Evolutionary conservation across 2,888 invertebrate genomes (phyloP), one percentile per base, ranked within the genome.

Genomic region (Rhagonycha fulva): DNA sequence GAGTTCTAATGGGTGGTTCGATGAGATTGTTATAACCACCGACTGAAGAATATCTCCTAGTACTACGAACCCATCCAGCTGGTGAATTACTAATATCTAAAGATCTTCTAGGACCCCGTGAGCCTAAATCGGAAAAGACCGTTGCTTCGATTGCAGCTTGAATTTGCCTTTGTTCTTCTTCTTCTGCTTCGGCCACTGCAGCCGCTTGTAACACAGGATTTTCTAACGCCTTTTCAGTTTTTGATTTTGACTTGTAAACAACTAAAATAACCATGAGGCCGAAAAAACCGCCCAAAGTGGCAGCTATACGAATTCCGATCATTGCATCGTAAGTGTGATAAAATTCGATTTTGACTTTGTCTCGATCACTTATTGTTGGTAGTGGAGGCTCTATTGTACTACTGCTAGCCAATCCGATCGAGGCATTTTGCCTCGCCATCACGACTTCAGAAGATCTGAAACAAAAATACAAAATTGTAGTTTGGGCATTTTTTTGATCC

Each of bases 321-420:
- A 96, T 96, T 87, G 95, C 95, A 90, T 97, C 96, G 89, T 97
- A 97, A 60, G 96, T 95, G 84, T 94, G 93, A 90, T 95, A 96
- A 89, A 95, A 96, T 86, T 95, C 94, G 84, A 93, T 91, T 84
- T 94, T 93, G 84, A 93, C 91, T 84, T 92, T 91, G 86, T 94
- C 93, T 74, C 76, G 75, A 63, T 74, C 72, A 73, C 75, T 80
- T 74, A 74, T 81, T 74, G 75, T 77, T 11, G 78, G 60, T 26
- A 80, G 79, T 76, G 84, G 79, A 69, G 82, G 80, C 77, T 79
- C 79, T 79, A 82, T 47, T 47, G 47, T 81, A 79, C 72, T 77
- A 75, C 74, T 80, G 66, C 67, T 83, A 79, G 82, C 83, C 76
- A 81, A 82, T 81, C 82, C 83, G 73, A 82, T 82, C 79, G 85